Evolutionary conservation across 1,140 invertebrate genomes (phyloP).

Genomic region (Varroa destructor): DNA sequence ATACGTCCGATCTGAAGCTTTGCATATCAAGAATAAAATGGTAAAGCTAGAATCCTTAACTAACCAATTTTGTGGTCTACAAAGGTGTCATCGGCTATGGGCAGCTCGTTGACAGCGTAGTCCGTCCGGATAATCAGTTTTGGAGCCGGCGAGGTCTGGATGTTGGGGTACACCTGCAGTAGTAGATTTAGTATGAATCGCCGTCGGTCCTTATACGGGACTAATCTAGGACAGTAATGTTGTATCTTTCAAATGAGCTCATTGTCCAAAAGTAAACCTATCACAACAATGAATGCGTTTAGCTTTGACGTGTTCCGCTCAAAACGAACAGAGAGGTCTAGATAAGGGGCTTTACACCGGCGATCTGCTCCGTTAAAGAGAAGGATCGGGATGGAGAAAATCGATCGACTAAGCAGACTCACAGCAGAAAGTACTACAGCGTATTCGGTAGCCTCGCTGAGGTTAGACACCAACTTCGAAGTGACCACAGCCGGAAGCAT

Average conservation of each 20-base stretch:
- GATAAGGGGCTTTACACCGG: no score
- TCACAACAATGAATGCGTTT: no score
- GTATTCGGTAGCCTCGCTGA: conserved; percentile 23
- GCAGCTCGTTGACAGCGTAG: conserved; percentile 22
- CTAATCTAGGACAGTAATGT: no score
- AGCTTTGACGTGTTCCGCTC: no score
- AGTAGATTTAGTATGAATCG: background rate
- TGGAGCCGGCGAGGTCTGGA: conserved; percentile 18
- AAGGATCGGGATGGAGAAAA: no score
- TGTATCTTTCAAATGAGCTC: no score
- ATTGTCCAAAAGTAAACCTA: no score
- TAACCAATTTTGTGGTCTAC: conserved; percentile 23
- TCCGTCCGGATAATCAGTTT: conserved; percentile 28
- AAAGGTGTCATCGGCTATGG: conserved; percentile 21
- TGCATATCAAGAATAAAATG: no score
- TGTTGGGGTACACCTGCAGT: conserved; percentile 20
- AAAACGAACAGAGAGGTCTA: no score
- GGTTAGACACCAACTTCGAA: conserved; percentile 25
- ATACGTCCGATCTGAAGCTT: no score
- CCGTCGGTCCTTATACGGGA: no score
- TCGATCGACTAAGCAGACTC: background rate
- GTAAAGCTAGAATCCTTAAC: background rate
- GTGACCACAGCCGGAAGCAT: conserved; percentile 25
- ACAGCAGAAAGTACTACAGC: conserved; percentile 19
- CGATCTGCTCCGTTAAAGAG: no score